These are phyloP conservation scores for Dynastes tityus DNA, from an alignment of 2,888 invertebrate genomes.

Conservation along the genomic window DNA sequence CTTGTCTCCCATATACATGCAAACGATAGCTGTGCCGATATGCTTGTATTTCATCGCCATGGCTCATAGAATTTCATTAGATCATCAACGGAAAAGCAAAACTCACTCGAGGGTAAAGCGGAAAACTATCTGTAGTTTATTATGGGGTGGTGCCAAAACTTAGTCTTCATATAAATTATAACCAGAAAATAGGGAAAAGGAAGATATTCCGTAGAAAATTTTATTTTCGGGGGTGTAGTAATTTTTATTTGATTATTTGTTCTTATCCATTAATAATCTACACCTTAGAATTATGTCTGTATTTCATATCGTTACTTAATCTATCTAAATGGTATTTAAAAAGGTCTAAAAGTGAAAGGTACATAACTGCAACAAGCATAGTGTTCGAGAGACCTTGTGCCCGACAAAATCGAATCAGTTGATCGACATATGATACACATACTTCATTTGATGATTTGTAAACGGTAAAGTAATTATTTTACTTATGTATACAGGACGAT, in stretches of 20 bases:
- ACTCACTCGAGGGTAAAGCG: constrained; percentile 65
- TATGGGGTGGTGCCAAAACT: constrained; percentile 67
- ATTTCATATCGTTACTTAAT: too few species aligned
- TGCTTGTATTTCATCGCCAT: constrained; percentile 65
- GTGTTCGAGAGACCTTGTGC: neutral
- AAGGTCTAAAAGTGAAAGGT: constrained; percentile 15
- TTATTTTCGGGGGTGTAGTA: neutral
- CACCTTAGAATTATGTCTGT: too few species aligned
- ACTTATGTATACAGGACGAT: too few species aligned
- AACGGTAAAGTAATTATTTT: neutral
- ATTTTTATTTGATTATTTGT: neutral
- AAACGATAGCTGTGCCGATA: constrained; percentile 63
- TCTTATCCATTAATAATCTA: too few species aligned
- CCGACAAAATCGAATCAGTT: neutral
- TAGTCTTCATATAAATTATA: constrained; percentile 36
- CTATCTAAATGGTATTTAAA: neutral
- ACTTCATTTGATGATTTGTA: constrained; percentile 21
- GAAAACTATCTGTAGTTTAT: constrained; percentile 65
- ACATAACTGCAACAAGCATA: too few species aligned
- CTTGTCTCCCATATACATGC: constrained; percentile 65
- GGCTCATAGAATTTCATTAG: constrained; percentile 69
- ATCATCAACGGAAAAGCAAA: constrained; percentile 66
- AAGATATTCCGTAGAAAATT: neutral
- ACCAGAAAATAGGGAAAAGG: neutral
- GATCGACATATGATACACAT: constrained; percentile 19